Evolutionary conservation across 2,113 vertebrate species (phyloP).

Genomic region (Leuciscus idus): DNA sequence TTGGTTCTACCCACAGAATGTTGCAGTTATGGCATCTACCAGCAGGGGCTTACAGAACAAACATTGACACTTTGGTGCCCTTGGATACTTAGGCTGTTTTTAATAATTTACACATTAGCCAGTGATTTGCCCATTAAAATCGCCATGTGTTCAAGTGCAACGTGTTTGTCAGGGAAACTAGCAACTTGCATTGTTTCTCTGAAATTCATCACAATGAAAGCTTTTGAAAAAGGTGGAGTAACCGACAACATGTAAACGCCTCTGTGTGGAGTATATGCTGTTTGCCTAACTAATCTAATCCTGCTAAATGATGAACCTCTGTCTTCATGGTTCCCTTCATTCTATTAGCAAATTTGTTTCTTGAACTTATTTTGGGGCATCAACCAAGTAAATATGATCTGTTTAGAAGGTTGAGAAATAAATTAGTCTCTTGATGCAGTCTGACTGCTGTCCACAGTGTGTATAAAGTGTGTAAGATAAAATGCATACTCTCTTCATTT

Average conservation of each 20-base stretch:
- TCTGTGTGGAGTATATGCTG: conserved; percentile 79
- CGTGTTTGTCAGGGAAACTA: conserved; percentile 73
- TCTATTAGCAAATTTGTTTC: conserved; percentile 80
- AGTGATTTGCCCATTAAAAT: conserved; percentile 74
- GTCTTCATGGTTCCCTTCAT: conserved; percentile 65
- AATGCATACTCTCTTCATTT: conserved; percentile 23
- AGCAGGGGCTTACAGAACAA: conserved; percentile 5
- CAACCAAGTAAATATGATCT: conserved; percentile 79
- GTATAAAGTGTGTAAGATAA: not conserved
- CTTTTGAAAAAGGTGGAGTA: conserved; percentile 76
- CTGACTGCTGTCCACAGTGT: not conserved
- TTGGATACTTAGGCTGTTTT: not conserved
- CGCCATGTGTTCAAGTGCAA: conserved; percentile 74
- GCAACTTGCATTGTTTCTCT: conserved; percentile 76
- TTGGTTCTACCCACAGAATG: not conserved
- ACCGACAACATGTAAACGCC: conserved; percentile 76
- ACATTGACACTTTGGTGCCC: not conserved
- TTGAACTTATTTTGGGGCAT: conserved; percentile 82
- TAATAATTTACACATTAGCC: not conserved
- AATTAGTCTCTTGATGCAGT: not conserved
- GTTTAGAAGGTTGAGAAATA: conserved; percentile 61
- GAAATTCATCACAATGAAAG: conserved; percentile 82
- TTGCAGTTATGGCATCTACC: not conserved
- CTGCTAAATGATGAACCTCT: conserved; percentile 80
- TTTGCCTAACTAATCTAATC: conserved; percentile 79